A percentile compares a stretch with the other conserved stretches of the same genome.
Evolutionary conservation across 2,888 invertebrate genomes (phyloP).

Genomic region (Agrochola circellaris): DNA sequence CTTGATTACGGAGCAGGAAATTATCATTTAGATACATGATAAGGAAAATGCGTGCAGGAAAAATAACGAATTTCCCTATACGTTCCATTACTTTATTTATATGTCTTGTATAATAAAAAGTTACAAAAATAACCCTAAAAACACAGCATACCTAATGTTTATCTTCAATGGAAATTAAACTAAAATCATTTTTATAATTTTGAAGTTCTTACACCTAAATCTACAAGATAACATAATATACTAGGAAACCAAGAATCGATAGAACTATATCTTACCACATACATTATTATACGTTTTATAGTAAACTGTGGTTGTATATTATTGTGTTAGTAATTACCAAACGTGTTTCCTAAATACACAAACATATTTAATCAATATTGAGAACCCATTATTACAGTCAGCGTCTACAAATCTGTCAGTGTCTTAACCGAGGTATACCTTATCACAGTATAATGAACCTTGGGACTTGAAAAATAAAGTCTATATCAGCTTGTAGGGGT

Average conservation of each 20-base stretch:
- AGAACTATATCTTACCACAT: constrained; percentile 2
- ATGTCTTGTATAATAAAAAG: not conserved
- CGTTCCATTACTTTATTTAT: constrained; percentile 1
- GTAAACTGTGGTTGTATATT: not conserved
- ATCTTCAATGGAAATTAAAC: not conserved
- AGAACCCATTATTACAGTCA: constrained; percentile 34
- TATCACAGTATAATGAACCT: constrained; percentile 1
- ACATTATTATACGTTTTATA: not conserved
- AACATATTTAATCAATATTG: constrained; percentile 39
- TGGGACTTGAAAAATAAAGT: accelerated
- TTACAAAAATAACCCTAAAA: not conserved
- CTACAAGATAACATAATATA: constrained; percentile 1
- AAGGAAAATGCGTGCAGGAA: constrained; percentile 46
- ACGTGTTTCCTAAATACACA: constrained; percentile 31
- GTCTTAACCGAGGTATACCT: constrained; percentile 3
- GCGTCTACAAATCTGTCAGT: constrained; percentile 35
- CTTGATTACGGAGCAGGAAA: constrained; percentile 51
- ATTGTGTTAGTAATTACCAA: constrained; percentile 30
- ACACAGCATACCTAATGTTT: too few relatives aligned
- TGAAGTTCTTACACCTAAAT: too few relatives aligned
- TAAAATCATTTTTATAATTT: not conserved
- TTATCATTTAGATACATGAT: constrained; percentile 54
- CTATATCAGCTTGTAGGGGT: not conserved
- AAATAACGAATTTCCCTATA: constrained; percentile 34
- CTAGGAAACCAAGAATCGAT: constrained; percentile 24